phyloP scores from a whole-genome alignment of 2,113 vertebrate genomes.

The Aramus guarauna region DNA sequence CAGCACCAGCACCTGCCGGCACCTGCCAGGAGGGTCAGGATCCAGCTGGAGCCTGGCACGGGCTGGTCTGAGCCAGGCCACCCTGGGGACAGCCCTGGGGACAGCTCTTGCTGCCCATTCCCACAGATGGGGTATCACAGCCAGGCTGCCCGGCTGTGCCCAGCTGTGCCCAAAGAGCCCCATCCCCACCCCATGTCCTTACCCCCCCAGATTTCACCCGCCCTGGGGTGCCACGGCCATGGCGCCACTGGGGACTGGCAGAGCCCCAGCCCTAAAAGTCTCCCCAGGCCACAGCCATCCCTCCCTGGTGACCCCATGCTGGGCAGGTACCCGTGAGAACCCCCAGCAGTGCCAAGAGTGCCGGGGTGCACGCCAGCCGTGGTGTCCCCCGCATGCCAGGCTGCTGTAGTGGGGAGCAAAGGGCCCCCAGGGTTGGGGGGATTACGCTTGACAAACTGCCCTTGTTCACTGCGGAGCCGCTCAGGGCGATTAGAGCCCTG shows the following conservation, averaged over 20 bases:
- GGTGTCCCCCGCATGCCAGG: background rate
- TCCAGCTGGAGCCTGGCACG: background rate
- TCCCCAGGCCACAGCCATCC: rapidly evolving
- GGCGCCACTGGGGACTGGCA: background rate
- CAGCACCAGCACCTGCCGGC: background rate
- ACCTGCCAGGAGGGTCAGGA: background rate
- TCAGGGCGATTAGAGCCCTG: constrained; percentile 30
- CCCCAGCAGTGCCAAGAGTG: rapidly evolving
- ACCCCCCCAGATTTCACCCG: background rate
- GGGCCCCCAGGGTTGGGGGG: background rate
- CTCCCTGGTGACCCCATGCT: background rate
- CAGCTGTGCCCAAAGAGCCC: background rate
- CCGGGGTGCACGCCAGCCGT: rapidly evolving
- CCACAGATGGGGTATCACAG: background rate
- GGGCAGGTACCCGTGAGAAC: background rate
- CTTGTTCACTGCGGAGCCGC: background rate
- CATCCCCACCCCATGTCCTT: background rate
- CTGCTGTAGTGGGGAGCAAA: background rate
- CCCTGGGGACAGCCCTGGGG: background rate
- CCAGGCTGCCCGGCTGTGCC: background rate
- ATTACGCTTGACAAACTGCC: constrained; percentile 57
- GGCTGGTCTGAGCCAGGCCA: background rate
- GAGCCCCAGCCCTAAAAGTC: background rate
- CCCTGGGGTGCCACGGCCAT: background rate
- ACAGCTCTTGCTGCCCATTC: background rate